Base-by-base conservation (phyloP, 2,888 invertebrate genomes). In the Trissonchulus latispiculum region DNA sequence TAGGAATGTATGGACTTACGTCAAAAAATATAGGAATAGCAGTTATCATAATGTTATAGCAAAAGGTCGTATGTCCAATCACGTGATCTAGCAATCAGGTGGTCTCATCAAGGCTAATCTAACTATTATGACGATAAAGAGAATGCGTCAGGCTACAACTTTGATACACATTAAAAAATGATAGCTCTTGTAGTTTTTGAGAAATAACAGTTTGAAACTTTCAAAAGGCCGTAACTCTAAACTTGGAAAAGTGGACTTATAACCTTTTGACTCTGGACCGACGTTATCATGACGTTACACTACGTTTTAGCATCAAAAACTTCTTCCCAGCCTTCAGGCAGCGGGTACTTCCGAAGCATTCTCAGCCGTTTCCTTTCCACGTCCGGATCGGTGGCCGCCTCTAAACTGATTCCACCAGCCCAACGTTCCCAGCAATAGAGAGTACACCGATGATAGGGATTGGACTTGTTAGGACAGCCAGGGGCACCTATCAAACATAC, bases 391-490 rank as follows among this genome's bases (percentile, higher is more conserved):
- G 80, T 74, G 61, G 94, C 91, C 75, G 89, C 76, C 73, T 81
- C 81, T 32, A 86, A 78, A 75, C 89, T 88, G 1, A 91, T 90
- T 31, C 83, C 83, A 76, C 87, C 87, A 78, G 90, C 91, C 93
- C 94, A 96, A 72, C 89, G 88, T 81, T 91, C 90, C 66, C 91
- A 90, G 84, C 99, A 99, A 85, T 88, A 95, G 71, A 89, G 88
- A 0, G 89, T 89, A 83, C 99, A 99, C 78, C 92, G 90, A 81
- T 99, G 99, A 83, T 90, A 93, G 73, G 93, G 89, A 81, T 97
- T 99, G 80, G 89, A 90, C 84, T 94, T 95, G 83, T 99, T 99
- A 0, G 97, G 97, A 82, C 99, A 99, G 2, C 91, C 91, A 1
- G 83, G 79, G 2, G 78, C 80, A 75, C 77, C 78, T 33, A 78